Conservation (phyloP, 2,113 vertebrate genomes). For the Eulemur rufifrons region DNA sequence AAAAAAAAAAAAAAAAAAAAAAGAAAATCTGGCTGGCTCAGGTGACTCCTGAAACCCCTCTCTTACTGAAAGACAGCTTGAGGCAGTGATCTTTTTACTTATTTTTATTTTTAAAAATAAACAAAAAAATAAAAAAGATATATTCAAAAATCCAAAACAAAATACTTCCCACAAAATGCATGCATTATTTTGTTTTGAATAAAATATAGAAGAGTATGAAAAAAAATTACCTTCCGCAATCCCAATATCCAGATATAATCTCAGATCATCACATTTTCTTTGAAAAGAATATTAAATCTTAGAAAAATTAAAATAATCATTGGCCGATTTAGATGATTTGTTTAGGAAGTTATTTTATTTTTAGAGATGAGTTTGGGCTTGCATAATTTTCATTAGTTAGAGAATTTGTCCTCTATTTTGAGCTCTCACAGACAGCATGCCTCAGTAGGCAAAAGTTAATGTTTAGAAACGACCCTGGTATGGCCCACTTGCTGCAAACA, state of each 20-base stretch:
- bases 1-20: no score
- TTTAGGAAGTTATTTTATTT: slow-evolving; percentile 49
- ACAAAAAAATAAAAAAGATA: neutral
- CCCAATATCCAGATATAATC: neutral
- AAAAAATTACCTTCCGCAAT: neutral
- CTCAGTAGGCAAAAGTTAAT: slow-evolving; percentile 30
- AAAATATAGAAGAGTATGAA: slow-evolving; percentile 13
- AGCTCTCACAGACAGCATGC: neutral
- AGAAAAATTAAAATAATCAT: slow-evolving; percentile 65
- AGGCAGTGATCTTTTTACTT: slow-evolving; percentile 1
- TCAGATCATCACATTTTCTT: slow-evolving; percentile 17
- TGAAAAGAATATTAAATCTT: slow-evolving; percentile 60
- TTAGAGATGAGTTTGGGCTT: slow-evolving; percentile 59
- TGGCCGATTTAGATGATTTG: slow-evolving; percentile 7
- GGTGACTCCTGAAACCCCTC: neutral
- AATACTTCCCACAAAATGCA: neutral
- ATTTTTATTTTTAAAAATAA: no score
- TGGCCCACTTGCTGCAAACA: slow-evolving; percentile 6
- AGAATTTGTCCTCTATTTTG: slow-evolving; percentile 42
- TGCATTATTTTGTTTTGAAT: neutral
- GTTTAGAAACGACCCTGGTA: neutral
- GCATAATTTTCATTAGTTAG: slow-evolving; percentile 43
- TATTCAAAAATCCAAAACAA: neutral
- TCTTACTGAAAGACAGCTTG: neutral
- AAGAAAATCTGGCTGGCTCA: slow-evolving; percentile 43